A percentile compares a stretch with the other conserved stretches of the same genome.
Conservation (phyloP, 2,888 invertebrate genomes). For the Caenorhabditis sinica region DNA sequence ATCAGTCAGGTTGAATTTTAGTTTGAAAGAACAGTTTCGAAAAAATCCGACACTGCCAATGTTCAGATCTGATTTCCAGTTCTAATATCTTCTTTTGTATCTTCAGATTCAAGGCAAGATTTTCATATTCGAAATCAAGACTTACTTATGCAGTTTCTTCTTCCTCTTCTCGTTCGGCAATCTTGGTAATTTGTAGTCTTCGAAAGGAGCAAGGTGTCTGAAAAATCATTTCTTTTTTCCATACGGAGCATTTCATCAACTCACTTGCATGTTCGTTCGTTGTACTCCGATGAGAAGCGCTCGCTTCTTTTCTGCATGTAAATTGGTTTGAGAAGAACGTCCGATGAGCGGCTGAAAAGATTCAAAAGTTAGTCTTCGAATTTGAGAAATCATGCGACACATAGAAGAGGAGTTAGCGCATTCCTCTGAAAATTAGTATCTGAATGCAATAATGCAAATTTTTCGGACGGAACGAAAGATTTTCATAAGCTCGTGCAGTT, state of each 20-base stretch:
- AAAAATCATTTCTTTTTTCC: background rate
- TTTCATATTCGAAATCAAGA: slow-evolving; percentile 1
- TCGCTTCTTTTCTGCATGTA: slow-evolving; percentile 71
- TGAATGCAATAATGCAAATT: slow-evolving; percentile 20
- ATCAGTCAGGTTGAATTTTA: background rate
- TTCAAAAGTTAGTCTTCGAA: slow-evolving; percentile 4
- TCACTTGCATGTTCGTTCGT: slow-evolving; percentile 72
- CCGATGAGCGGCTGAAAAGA: slow-evolving; percentile 71
- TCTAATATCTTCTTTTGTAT: no score
- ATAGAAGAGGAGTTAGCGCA: slow-evolving; percentile 49
- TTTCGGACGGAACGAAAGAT: slow-evolving; percentile 44
- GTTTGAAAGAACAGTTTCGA: no score
- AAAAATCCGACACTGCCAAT: no score
- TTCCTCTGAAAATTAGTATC: slow-evolving; percentile 54
- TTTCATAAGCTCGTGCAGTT: slow-evolving; percentile 52
- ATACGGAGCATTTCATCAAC: background rate
- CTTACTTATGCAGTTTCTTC: slow-evolving; percentile 66
- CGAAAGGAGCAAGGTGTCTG: slow-evolving; percentile 66
- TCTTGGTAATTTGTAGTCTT: slow-evolving; percentile 65
- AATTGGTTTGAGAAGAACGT: slow-evolving; percentile 73
- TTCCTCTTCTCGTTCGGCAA: slow-evolving; percentile 67
- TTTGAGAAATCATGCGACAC: slow-evolving; percentile 16
- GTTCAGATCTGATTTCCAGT: no score
- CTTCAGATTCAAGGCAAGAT: no score
- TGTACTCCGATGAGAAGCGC: slow-evolving; percentile 73